Evolutionary conservation across 2,888 invertebrate genomes (phyloP), one percentile per base, ranked within the genome.

Genomic region (Ferdinandea cuprea): DNA sequence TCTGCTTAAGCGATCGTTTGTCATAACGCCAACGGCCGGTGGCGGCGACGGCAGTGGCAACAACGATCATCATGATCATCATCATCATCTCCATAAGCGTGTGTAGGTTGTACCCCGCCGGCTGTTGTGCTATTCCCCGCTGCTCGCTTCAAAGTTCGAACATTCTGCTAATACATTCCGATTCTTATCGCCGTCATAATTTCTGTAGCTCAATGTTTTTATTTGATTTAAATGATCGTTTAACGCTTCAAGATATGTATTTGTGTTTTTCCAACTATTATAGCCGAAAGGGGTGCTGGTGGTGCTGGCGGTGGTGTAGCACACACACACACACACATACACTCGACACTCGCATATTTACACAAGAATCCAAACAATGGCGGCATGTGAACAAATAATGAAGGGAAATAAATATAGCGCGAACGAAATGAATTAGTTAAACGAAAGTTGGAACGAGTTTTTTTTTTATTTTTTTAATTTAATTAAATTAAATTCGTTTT

Each of bases 151-250:
- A 15, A 25, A 44, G 15, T 37, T 52, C 13, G 7, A 30, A 30
- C 28, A 15, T 37, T n/a, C n/a, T n/a, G 63, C 44, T 46, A 63
- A 63, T 50, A 63, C 72, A 61, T 61, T 72, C 44, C 42, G 61
- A 72, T 65, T 54, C 63, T 44, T 65, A 65, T 74, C 74, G 74
- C 58, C 19, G 73, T 65, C 73, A 73, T 73, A 73, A 73, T 54
- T 73, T 44, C 44, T 46, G 54, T 74, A 65, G 65, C 30, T 52
- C 32, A 28, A 44, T 58, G 48, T 65, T 66, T 74, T 66, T 66
- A 66, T 74, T 74, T 74, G 66, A 66, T 66, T 74, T 74, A 66
- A 74, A 74, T 48, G 65, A 66, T 66, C 65, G 58, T 74, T 74
- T 74, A 74, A 66, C 74, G 74, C 74, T 74, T 74, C 48, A 50